Percentiles rank a stretch among this genome's conserved stretches.
phyloP scores from a whole-genome alignment of 2,888 invertebrate genomes.

The Euphydryas editha region DNA sequence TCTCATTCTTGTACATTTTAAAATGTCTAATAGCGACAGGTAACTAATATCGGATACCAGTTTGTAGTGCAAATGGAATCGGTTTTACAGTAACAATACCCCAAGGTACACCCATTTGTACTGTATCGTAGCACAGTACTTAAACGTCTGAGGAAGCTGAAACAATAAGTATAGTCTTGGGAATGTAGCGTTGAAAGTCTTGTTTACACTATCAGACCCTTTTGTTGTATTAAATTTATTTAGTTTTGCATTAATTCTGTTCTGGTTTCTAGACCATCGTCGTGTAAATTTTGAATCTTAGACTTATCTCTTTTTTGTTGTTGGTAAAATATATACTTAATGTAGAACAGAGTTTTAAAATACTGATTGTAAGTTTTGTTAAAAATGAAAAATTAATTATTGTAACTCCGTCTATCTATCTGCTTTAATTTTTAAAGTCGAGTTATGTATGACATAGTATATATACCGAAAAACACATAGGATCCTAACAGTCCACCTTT shows the following conservation, averaged over 20 bases:
- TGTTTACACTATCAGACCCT: conserved; percentile 14
- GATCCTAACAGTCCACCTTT: too few species aligned
- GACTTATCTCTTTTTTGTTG: neutral
- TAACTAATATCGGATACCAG: conserved; percentile 4
- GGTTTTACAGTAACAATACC: conserved; percentile 12
- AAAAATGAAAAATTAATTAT: too few species aligned
- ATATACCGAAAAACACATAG: too few species aligned
- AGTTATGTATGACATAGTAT: too few species aligned
- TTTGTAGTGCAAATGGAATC: conserved; percentile 1
- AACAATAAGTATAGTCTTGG: conserved; percentile 19
- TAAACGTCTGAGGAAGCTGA: conserved; percentile 12
- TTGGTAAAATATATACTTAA: too few species aligned
- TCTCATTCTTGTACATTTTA: neutral
- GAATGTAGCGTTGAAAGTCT: conserved; percentile 10
- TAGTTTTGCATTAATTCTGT: neutral
- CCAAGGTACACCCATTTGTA: conserved; percentile 16
- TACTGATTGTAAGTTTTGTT: too few species aligned
- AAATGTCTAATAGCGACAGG: conserved; percentile 2
- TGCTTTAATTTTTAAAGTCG: too few species aligned
- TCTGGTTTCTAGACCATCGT: neutral
- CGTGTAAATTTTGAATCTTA: neutral
- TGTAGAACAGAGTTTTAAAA: too few species aligned
- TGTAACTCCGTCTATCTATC: too few species aligned
- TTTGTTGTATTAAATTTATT: neutral
- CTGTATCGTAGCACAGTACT: conserved; percentile 13